Evolutionary conservation across 2,888 invertebrate genomes (phyloP), one percentile per base, ranked within the genome.

Genomic region (Spodoptera littoralis): DNA sequence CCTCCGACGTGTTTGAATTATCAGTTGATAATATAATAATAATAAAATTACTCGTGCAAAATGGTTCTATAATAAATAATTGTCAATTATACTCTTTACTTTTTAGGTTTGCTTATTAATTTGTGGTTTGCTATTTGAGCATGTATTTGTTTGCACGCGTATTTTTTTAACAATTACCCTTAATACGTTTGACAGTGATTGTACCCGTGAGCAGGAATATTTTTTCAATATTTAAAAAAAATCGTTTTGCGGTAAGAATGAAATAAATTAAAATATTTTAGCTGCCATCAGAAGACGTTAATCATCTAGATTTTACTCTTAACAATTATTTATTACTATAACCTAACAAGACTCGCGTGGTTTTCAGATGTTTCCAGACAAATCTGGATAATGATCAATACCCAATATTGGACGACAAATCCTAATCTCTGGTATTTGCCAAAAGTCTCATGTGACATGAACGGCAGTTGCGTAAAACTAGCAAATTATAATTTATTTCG

Each of bases 51-150:
- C 42, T 43, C 62, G 52, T 68, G 45, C 22, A 36, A 36, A 36
- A 36, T 9, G 36, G 36, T 42, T 51, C 24, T 48, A 47, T n/a
- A 41, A 60, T 44, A 24, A 60, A 36, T 44, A 24, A 41, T 68
- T 59, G 68, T 54, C 54, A 36, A 50, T 56, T 69, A 64, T 61
- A 47, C 51, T 49, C 13, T 47, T 54, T 61, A 24, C 49, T 44
- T 70, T 59, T 49, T 49, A 65, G 36, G 47, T 58, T 41, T 59
- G 46, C 8, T 45, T 49, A 64, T 53, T 45, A n/a, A 60, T 48
- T 59, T 50, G 8, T 45, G 27, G 18, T 42, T 56, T 52, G 24
- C 36, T 13, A n/a, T 67, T 77, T 77, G 79, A 77, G 77, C 76
- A 79, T 61, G 70, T 65, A 57, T 73, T 8, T 44, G 6, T 50